phyloP scores from a whole-genome alignment of 2,888 invertebrate species.

The Agelastica alni region DNA sequence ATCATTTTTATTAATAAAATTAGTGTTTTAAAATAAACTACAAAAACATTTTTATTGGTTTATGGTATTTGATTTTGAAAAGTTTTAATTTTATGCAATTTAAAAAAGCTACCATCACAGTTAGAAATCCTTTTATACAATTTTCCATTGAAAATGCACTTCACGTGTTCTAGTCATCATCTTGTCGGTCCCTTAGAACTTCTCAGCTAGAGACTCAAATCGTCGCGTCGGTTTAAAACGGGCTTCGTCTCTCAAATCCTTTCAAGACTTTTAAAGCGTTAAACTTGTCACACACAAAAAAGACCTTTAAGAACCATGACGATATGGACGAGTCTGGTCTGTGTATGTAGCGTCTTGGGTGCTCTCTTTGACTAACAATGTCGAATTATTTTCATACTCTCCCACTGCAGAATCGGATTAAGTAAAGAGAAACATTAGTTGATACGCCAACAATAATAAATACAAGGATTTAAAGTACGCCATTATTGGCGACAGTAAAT shows the following conservation, averaged over 20 bases:
- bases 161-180: neutral
- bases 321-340: neutral
- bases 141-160: neutral
- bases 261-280: neutral
- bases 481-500: no score
- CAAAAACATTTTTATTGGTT: no score
- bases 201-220: neutral
- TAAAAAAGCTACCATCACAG: no score
- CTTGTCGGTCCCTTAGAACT: neutral
- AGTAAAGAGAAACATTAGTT: no score
- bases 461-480: no score
- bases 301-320: neutral
- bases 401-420: neutral
- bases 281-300: neutral
- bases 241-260: neutral
- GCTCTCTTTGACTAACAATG: neutral
- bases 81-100: no score
- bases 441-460: no score
- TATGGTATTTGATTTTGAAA: no score
- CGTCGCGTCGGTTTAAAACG: neutral
- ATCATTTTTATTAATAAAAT: no score
- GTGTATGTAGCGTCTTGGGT: neutral
- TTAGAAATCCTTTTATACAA: no score
- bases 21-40: no score
- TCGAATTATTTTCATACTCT: neutral